Evolutionary conservation across 2,113 vertebrate genomes (phyloP).

Genomic region (Heterotis niloticus): DNA sequence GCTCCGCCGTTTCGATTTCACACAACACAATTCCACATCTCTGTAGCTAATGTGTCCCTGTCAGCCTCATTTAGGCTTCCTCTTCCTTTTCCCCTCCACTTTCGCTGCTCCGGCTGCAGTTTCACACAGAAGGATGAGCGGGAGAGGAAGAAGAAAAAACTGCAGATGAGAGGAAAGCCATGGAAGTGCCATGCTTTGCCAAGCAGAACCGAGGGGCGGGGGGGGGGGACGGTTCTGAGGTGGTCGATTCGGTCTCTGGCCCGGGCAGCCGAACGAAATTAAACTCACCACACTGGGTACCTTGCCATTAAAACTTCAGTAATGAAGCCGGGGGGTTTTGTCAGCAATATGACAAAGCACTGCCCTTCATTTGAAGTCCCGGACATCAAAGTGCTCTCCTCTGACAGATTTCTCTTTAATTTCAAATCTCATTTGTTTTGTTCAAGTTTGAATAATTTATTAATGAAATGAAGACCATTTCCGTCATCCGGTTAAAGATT

Average conservation of each 20-base stretch:
- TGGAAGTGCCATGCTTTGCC: not conserved
- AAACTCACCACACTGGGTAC: conserved; percentile 17
- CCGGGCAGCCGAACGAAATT: conserved; percentile 19
- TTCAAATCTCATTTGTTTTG: conserved; percentile 51
- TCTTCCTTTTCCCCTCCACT: conserved; percentile 20
- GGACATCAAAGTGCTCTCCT: not conserved
- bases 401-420: conserved; percentile 17
- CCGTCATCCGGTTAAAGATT: conserved; percentile 33
- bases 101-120: conserved; percentile 25
- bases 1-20: conserved; percentile 66
- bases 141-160: not conserved
- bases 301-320: conserved; percentile 27
- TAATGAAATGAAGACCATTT: conserved; percentile 36
- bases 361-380: conserved; percentile 30
- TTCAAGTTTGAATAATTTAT: conserved; percentile 55
- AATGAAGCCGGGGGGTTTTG: conserved; percentile 27
- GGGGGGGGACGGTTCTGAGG: not conserved
- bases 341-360: conserved; percentile 22
- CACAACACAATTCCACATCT: conserved; percentile 66
- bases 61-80: conserved; percentile 58
- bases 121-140: not conserved
- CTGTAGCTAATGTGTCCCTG: conserved; percentile 65
- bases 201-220: not conserved
- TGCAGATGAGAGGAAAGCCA: not conserved
- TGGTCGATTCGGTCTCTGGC: not conserved